Conservation (phyloP, 2,888 invertebrate species). For the Brassicogethes aeneus region DNA sequence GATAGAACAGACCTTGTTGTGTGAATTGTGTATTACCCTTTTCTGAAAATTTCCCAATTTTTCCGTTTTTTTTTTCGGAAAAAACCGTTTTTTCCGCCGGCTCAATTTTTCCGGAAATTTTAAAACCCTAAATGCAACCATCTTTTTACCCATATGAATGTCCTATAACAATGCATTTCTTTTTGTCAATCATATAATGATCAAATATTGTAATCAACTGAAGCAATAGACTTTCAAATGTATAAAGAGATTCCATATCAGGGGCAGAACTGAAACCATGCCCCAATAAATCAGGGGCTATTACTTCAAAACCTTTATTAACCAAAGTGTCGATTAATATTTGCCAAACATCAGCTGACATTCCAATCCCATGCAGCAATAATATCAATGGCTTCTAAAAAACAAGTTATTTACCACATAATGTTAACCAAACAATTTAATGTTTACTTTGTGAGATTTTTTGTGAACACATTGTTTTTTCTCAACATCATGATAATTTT, state of each 20-base stretch:
- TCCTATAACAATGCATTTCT: constrained; percentile 52
- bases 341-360: constrained; percentile 54
- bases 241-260: constrained; percentile 45
- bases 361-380: constrained; percentile 59
- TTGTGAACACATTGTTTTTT: constrained; percentile 16
- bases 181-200: constrained; percentile 45
- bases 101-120: too few species aligned
- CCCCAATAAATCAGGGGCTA: constrained; percentile 58
- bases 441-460: constrained; percentile 18
- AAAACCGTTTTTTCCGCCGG: too few species aligned
- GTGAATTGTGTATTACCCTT: too few species aligned
- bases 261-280: constrained; percentile 59
- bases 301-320: constrained; percentile 50
- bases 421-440: background rate
- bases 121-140: too few species aligned
- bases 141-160: constrained; percentile 68
- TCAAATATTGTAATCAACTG: constrained; percentile 53
- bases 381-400: constrained; percentile 46
- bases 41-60: too few species aligned
- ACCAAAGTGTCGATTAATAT: constrained; percentile 50
- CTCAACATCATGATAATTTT: constrained; percentile 6
- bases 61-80: too few species aligned
- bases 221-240: constrained; percentile 49
- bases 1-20: too few species aligned
- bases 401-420: constrained; percentile 3